These are phyloP conservation scores for Phrynocephalus vlangalii DNA, from an alignment of 2,797 vertebrate genomes.

Conservation along the genomic window DNA sequence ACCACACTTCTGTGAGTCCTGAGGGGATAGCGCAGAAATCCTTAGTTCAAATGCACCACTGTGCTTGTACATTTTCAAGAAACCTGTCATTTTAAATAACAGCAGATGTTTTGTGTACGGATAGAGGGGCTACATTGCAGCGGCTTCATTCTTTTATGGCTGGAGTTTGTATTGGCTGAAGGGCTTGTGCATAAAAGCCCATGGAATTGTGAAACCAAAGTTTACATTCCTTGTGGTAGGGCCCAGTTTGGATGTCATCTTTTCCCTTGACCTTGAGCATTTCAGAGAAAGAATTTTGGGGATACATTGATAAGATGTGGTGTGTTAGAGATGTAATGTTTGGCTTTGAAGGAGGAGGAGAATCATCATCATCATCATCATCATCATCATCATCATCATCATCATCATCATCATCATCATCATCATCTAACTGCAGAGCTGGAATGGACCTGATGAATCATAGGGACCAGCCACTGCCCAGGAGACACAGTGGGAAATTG, in stretches of 20 bases:
- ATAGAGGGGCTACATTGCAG: neutral
- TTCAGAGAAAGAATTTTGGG: neutral
- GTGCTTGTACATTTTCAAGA: neutral
- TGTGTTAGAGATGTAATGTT: neutral
- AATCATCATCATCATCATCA: too few species aligned
- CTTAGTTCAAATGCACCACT: neutral
- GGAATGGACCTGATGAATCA: too few species aligned
- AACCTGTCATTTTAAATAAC: neutral
- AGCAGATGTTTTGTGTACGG: conserved; percentile 26
- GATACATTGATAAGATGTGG: neutral
- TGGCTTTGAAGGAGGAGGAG: neutral
- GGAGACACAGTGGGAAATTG: too few species aligned
- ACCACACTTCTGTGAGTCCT: neutral
- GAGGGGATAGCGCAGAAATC: neutral
- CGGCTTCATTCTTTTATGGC: neutral
- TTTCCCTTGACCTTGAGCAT: neutral
- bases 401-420: too few species aligned
- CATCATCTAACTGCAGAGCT: too few species aligned
- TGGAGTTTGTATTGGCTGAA: conserved; percentile 3
- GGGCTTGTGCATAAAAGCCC: conserved; percentile 8
- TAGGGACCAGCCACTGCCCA: too few species aligned
- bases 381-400: too few species aligned
- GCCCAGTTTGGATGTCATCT: neutral
- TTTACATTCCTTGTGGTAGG: neutral
- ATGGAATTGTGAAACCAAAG: neutral